Base-by-base conservation (phyloP, 2,797 vertebrate genomes). In the Callimico goeldii region DNA sequence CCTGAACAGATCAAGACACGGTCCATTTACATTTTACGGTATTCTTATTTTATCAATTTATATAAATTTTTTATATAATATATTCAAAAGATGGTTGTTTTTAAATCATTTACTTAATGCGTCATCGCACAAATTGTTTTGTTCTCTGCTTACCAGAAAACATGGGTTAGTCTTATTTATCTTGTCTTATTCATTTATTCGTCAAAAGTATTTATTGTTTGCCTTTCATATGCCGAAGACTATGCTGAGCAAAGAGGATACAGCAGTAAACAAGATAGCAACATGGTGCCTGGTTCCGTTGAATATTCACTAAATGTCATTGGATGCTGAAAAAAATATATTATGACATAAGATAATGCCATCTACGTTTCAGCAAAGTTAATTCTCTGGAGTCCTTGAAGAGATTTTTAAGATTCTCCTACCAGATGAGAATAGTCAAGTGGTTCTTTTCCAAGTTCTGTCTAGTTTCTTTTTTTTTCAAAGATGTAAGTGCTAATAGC, bases 31-130 rank as follows among this genome's bases (percentile, higher is more conserved):
- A 43, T 85, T 88, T 48, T 91, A 46, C 46, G 3, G 7, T 70
- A 88, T 91, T 82, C 36, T 33, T 84, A 46, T 95, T 83, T 96
- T 80, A 92, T 73, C 58, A 80, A 61, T 79, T 88, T 64, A 80
- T 20, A 72, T 39, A 46, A 79, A 88, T 80, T 79, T 13, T 93
- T 82, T 61, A 46, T 86, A 36, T 81, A 77, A 36, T 36, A 79
- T 82, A 82, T 30, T 73, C 46, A 87, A 83, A 80, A 52, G 24
- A 83, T 17, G 8, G 5, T 77, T 93, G 61, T 67, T 87, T 94
- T 82, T 50, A 94, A 90, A 77, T 91, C 6, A 52, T 91, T 79
- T 86, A 81, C 26, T 82, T 41, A 58, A 86, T 80, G 55, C 79
- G 28, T 87, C 41, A 90, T 84, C 85, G 12, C 50, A 82, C 48